Percentiles rank a stretch among this genome's conserved stretches.
These are phyloP conservation scores for Hymenopus coronatus DNA, from an alignment of 2,888 invertebrate species.

Conservation along the genomic window DNA sequence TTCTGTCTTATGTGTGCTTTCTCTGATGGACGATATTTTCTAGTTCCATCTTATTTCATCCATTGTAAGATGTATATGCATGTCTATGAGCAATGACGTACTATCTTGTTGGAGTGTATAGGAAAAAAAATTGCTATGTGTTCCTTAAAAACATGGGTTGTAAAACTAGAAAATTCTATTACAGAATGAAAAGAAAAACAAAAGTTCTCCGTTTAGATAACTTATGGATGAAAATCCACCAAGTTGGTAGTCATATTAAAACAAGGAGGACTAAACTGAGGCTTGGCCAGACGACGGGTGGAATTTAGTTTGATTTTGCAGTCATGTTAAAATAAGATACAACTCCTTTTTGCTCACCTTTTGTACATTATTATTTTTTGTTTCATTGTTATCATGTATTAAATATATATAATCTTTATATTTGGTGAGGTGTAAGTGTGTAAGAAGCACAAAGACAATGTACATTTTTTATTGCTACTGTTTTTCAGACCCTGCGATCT, in stretches of 20 bases:
- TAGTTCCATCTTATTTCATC: slow-evolving; percentile 20
- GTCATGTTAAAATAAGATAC: slow-evolving; percentile 26
- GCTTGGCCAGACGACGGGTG: slow-evolving; percentile 8
- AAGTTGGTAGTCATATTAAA: not conserved
- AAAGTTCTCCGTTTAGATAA: not conserved
- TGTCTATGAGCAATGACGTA: slow-evolving; percentile 1
- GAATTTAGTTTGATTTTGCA: slow-evolving; percentile 25
- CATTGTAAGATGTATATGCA: slow-evolving; percentile 8
- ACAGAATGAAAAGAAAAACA: not conserved
- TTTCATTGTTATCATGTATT: slow-evolving; percentile 25
- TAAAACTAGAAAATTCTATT: not conserved
- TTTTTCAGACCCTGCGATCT: not conserved
- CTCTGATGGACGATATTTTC: slow-evolving; percentile 24
- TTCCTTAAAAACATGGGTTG: slow-evolving; percentile 19
- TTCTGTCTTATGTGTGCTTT: slow-evolving; percentile 30
- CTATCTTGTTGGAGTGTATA: slow-evolving; percentile 20
- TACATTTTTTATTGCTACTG: not conserved
- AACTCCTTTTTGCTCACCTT: slow-evolving; percentile 31
- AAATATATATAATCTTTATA: slow-evolving; percentile 17
- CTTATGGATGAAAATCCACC: not conserved
- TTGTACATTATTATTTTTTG: slow-evolving; percentile 29
- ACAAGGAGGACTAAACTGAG: not conserved
- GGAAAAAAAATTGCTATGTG: slow-evolving; percentile 4
- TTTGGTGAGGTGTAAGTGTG: slow-evolving; percentile 17
- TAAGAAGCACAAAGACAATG: not conserved